Evolutionary conservation across 2,888 invertebrate genomes (phyloP), one percentile per base, ranked within the genome.

Genomic region (Synergus laeviventris): DNA sequence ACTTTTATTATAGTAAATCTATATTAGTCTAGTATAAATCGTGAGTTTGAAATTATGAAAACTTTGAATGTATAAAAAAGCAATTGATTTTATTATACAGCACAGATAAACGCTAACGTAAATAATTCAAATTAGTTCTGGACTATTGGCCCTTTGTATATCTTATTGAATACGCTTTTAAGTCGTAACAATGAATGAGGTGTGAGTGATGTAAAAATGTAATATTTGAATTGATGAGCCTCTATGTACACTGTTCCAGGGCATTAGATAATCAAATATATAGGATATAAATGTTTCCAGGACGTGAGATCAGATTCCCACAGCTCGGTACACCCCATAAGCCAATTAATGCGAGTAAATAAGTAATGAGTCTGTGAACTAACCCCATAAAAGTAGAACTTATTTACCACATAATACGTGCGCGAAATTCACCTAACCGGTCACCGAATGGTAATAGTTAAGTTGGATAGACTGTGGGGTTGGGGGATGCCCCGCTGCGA

Each of bases 271-370:
- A 70, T 70, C 24, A 70, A 70, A 70, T 70, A 49, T 49, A 70
- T 70, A n/a, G 49, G 24, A 45, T 49, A 45, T 49, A 24, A 31
- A 36, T n/a, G 70, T n/a, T 45, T 70, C 66, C n/a, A 45, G 66
- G 24, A 70, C 66, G 9, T 49, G 66, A 45, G 82, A 82, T 82
- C 79, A 80, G 77, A 81, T 82, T 81, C 79, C 79, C 82, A 80
- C 73, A 78, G 62, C 64, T 64, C 42, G 18, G 36, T 66, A 66
- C 66, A 66, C 60, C 66, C 77, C 60, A 76, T 86, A 85, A 89
- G 87, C 88, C 88, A 89, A 90, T 90, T 89, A 89, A 90, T 89
- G 85, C 83, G 81, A 78, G 83, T 84, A 85, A 87, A 88, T 88
- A 87, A 87, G 87, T 85, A 85, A 84, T 85, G 86, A 85, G 84